Conservation (phyloP, 1,140 invertebrate genomes). For the Panagrolaimus sp. region DNA sequence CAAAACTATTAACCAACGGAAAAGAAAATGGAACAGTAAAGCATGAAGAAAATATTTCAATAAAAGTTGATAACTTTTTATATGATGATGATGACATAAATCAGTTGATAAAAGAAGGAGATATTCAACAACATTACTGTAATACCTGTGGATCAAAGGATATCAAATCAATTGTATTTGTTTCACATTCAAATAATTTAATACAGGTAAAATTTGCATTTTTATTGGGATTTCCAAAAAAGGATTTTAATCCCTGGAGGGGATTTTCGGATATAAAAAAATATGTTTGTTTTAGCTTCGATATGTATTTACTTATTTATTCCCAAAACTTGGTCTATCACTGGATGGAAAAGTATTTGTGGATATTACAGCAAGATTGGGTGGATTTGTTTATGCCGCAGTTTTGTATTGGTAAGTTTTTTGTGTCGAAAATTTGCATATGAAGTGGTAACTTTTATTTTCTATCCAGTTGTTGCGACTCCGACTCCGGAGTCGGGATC, state of each 20-base stretch:
- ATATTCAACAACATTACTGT: constrained; percentile 17
- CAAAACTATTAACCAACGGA: too few species aligned
- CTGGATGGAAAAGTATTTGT: constrained; percentile 31
- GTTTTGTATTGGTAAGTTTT: constrained; percentile 30
- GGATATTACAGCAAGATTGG: constrained; percentile 34
- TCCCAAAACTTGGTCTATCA: constrained; percentile 29
- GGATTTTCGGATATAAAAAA: too few species aligned
- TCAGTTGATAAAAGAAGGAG: constrained; percentile 16
- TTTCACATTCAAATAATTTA: constrained; percentile 13
- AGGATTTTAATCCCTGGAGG: too few species aligned
- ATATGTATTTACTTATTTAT: constrained; percentile 31
- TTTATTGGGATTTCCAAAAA: not conserved
- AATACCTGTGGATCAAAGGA: not conserved
- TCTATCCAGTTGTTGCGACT: too few species aligned
- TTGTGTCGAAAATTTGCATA: not conserved
- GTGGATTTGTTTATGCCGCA: constrained; percentile 36
- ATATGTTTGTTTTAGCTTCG: constrained; percentile 23
- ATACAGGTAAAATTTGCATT: not conserved
- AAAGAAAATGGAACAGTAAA: too few species aligned
- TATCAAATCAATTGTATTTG: constrained; percentile 7
- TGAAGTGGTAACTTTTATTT: too few species aligned
- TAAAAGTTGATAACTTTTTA: constrained; percentile 32
- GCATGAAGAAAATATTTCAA: not conserved
- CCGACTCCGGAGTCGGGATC: too few species aligned
- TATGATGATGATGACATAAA: constrained; percentile 33